Evolutionary conservation across 1,140 invertebrate genomes (phyloP).

Genomic region (Drosophila sproati): DNA sequence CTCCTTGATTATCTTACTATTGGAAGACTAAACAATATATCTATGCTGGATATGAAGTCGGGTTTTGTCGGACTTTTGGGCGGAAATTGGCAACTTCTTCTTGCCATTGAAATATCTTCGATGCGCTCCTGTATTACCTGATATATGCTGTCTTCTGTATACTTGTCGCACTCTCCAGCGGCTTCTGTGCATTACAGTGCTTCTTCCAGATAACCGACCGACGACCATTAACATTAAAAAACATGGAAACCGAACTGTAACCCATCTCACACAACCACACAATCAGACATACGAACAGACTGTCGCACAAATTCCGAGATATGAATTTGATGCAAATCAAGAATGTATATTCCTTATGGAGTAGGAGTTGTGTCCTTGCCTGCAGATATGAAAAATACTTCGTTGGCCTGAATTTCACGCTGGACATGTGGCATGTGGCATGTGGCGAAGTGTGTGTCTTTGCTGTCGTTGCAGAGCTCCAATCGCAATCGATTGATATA

Average conservation of each 20-base stretch:
- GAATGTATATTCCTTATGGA: background rate
- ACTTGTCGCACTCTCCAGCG: conserved; percentile 67
- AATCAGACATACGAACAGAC: too few relatives aligned
- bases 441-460: conserved; percentile 65
- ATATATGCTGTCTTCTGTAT: conserved; percentile 82
- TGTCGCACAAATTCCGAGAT: too few relatives aligned
- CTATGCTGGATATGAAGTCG: conserved; percentile 80
- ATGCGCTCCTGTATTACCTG: conserved; percentile 77
- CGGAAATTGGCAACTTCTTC: conserved; percentile 80
- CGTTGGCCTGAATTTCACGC: conserved; percentile 75
- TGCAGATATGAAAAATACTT: conserved; percentile 83
- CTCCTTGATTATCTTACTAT: too few relatives aligned
- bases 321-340: too few relatives aligned
- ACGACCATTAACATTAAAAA: background rate
- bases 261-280: background rate
- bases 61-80: conserved; percentile 75
- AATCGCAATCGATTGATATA: conserved; percentile 71
- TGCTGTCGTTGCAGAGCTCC: conserved; percentile 71
- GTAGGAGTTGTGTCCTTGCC: background rate
- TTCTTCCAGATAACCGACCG: conserved; percentile 67
- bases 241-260: too few relatives aligned
- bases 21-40: conserved; percentile 33
- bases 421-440: conserved; percentile 70
- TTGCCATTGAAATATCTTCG: conserved; percentile 79
- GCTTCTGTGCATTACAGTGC: conserved; percentile 73